Conservation (phyloP, 35 echinoderm and acorn worm genomes). For the Strongylocentrotus purpuratus region DNA sequence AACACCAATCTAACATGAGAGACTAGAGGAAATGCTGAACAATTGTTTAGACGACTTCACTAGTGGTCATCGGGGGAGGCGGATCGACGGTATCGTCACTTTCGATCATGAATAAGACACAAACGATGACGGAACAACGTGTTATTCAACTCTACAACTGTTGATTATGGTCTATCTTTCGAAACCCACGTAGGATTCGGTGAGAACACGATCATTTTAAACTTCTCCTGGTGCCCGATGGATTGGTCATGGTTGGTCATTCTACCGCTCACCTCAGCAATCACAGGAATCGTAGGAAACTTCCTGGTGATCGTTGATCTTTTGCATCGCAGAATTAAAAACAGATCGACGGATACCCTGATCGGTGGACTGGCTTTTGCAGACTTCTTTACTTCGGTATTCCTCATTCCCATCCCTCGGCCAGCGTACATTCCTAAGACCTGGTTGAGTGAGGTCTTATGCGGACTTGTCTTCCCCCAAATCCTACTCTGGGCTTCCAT, state of each 20-base stretch:
- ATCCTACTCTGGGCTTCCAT: background rate
- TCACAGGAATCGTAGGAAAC: background rate
- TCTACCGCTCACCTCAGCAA: background rate
- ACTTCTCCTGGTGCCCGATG: background rate
- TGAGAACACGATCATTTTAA: background rate
- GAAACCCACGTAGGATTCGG: background rate
- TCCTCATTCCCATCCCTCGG: constrained; percentile 1
- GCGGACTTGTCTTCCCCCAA: background rate
- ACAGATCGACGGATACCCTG: background rate
- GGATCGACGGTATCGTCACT: too few relatives aligned
- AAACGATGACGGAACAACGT: background rate
- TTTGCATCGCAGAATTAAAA: background rate
- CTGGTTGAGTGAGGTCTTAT: background rate
- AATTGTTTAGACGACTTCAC: too few relatives aligned
- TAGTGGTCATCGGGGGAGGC: too few relatives aligned
- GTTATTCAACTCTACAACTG: background rate
- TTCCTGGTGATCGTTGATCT: background rate
- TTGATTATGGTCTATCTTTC: too few relatives aligned
- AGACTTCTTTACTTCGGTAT: constrained; percentile 37
- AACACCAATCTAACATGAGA: too few relatives aligned
- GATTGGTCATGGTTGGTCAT: background rate
- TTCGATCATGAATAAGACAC: background rate
- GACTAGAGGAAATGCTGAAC: too few relatives aligned
- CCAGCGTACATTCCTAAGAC: constrained; percentile 3
- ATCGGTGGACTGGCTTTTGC: constrained; percentile 45